Percentiles rank a stretch among this genome's conserved stretches.
These are phyloP conservation scores for Peromyscus attwateri DNA, from an alignment of 2,797 vertebrate species.

Conservation along the genomic window DNA sequence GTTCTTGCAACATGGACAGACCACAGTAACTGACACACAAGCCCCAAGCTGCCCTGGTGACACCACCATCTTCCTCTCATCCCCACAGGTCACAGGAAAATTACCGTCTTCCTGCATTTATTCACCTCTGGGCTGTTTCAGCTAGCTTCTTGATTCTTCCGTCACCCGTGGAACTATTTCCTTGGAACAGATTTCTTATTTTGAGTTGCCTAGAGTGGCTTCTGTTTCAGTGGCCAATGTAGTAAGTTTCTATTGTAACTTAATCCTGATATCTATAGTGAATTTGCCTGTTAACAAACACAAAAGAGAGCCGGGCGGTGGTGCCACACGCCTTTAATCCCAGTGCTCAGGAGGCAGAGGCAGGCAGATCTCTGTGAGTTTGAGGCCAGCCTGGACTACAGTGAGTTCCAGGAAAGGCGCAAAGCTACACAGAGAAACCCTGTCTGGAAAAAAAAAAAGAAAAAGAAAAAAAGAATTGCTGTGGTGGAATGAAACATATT, in stretches of 20 bases:
- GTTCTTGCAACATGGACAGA: neutral
- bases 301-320: neutral
- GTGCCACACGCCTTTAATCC: no score
- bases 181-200: neutral
- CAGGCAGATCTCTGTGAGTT: no score
- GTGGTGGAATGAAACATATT: neutral
- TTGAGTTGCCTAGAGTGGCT: neutral
- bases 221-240: neutral
- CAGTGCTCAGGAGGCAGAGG: no score
- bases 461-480: neutral
- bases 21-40: neutral
- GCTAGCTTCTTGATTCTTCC: neutral
- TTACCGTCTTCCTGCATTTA: neutral
- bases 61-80: neutral
- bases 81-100: neutral
- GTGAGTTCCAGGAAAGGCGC: no score
- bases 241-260: neutral
- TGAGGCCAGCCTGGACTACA: no score
- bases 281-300: neutral
- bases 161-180: neutral
- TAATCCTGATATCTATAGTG: neutral
- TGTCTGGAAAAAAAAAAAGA: no score
- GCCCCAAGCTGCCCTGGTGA: neutral
- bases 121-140: neutral
- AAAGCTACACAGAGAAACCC: no score